Evolutionary conservation across 2,888 invertebrate species (phyloP).

Genomic region (Erebia ligea): DNA sequence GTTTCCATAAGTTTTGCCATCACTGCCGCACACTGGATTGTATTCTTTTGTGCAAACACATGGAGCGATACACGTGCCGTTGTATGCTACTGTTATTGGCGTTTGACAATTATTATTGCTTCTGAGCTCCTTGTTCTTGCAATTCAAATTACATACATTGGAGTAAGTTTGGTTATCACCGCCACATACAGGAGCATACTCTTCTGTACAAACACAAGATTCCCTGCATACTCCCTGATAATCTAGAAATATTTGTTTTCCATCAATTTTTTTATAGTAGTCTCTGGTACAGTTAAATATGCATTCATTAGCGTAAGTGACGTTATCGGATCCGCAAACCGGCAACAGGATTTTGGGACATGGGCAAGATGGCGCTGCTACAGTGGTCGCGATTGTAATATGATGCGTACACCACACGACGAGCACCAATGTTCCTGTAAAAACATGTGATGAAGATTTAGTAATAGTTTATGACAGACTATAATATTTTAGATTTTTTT

Average conservation of each 20-base stretch:
- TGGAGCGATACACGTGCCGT: neutral
- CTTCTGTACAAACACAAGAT: slow-evolving; percentile 38
- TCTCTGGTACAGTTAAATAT: slow-evolving; percentile 37
- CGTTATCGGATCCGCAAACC: slow-evolving; percentile 41
- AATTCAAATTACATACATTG: slow-evolving; percentile 38
- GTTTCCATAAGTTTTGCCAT: slow-evolving; percentile 12
- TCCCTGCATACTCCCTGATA: slow-evolving; percentile 33
- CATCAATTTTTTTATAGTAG: slow-evolving; percentile 18
- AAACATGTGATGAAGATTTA: too few relatives aligned
- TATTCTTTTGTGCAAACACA: slow-evolving; percentile 13
- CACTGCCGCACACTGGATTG: slow-evolving; percentile 6
- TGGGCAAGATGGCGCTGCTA: slow-evolving; percentile 19
- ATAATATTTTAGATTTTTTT: too few relatives aligned
- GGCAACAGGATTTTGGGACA: slow-evolving; percentile 33
- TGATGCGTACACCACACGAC: slow-evolving; percentile 11
- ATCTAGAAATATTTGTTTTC: slow-evolving; percentile 22
- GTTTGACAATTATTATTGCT: neutral
- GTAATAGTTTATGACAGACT: too few relatives aligned
- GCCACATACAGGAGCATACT: slow-evolving; percentile 40
- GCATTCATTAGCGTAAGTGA: slow-evolving; percentile 40
- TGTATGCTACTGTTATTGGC: neutral
- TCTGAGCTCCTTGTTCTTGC: slow-evolving; percentile 1
- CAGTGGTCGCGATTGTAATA: neutral
- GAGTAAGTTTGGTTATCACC: slow-evolving; percentile 37
- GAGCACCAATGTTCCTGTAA: slow-evolving; percentile 23